Conservation (phyloP, 2,113 vertebrate genomes). For the Myrmecophaga tridactyla region DNA sequence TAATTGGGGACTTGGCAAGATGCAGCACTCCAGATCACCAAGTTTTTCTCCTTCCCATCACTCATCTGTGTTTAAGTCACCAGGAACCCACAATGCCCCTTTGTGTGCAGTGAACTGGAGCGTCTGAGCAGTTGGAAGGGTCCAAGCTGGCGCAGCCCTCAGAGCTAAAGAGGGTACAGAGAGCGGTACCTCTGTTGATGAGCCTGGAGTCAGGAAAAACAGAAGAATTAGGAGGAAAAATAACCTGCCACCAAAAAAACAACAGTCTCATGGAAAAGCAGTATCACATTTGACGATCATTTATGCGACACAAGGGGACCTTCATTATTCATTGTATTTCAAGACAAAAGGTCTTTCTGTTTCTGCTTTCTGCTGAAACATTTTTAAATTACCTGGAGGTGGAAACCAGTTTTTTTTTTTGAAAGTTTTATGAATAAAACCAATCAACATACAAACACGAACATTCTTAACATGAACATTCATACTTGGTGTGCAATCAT, state of each 20-base stretch:
- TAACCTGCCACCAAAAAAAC: slow-evolving; percentile 48
- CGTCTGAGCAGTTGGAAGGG: slow-evolving; percentile 63
- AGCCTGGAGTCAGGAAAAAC: slow-evolving; percentile 80
- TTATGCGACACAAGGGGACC: slow-evolving; percentile 69
- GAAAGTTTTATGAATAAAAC: too few species aligned
- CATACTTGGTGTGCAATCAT: too few species aligned
- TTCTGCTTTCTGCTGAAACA: slow-evolving; percentile 68
- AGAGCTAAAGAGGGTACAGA: slow-evolving; percentile 50
- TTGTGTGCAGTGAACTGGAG: slow-evolving; percentile 66
- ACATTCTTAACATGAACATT: too few species aligned
- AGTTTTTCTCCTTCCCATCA: neutral
- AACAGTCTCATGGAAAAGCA: slow-evolving; percentile 79
- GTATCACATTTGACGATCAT: slow-evolving; percentile 73
- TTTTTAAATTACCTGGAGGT: slow-evolving; percentile 77
- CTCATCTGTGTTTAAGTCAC: slow-evolving; percentile 66
- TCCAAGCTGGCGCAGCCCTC: slow-evolving; percentile 64
- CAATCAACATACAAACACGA: too few species aligned
- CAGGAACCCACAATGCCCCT: slow-evolving; percentile 79
- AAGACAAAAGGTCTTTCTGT: slow-evolving; percentile 83
- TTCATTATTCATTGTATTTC: slow-evolving; percentile 81
- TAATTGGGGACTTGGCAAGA: neutral
- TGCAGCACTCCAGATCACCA: neutral
- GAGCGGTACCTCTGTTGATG: slow-evolving; percentile 70
- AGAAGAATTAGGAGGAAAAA: slow-evolving; percentile 69
- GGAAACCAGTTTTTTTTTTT: slow-evolving; percentile 71